Percentiles rank a stretch among this genome's conserved stretches.
Evolutionary conservation across 2,888 invertebrate genomes (phyloP).

Genomic region (Craniophora ligustri): DNA sequence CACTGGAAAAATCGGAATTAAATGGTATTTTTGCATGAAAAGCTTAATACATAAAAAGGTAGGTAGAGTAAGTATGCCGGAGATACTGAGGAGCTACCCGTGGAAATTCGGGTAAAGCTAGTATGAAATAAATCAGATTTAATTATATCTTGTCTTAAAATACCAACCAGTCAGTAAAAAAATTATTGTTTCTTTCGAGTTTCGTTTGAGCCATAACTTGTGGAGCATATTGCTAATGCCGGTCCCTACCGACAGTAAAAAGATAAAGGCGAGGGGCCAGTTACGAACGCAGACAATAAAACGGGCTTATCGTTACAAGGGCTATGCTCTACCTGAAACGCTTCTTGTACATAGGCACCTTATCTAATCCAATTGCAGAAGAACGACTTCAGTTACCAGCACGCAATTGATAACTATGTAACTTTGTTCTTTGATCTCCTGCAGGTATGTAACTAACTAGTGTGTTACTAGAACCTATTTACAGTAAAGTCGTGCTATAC

Average conservation of each 20-base stretch:
- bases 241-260: conserved; percentile 74
- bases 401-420: conserved; percentile 12
- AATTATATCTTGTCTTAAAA: conserved; percentile 23
- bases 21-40: too few relatives aligned
- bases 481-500: background rate
- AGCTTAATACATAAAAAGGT: too few relatives aligned
- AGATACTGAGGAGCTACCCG: too few relatives aligned
- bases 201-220: conserved; percentile 70
- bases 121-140: conserved; percentile 10
- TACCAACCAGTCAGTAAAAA: conserved; percentile 57
- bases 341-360: conserved; percentile 53
- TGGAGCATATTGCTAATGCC: conserved; percentile 78
- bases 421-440: conserved; percentile 6
- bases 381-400: conserved; percentile 20
- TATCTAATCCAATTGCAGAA: conserved; percentile 61
- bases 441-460: too few relatives aligned
- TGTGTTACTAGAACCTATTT: background rate
- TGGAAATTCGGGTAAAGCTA: too few relatives aligned
- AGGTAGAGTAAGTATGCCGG: too few relatives aligned
- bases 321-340: conserved; percentile 66
- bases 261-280: conserved; percentile 74
- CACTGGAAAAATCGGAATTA: too few relatives aligned
- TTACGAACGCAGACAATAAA: conserved; percentile 76
- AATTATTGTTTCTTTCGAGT: conserved; percentile 61
- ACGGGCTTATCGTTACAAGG: conserved; percentile 76